Base-by-base conservation (phyloP, 92 coral and sea anemone genomes). In the Blastomussa wellsi region DNA sequence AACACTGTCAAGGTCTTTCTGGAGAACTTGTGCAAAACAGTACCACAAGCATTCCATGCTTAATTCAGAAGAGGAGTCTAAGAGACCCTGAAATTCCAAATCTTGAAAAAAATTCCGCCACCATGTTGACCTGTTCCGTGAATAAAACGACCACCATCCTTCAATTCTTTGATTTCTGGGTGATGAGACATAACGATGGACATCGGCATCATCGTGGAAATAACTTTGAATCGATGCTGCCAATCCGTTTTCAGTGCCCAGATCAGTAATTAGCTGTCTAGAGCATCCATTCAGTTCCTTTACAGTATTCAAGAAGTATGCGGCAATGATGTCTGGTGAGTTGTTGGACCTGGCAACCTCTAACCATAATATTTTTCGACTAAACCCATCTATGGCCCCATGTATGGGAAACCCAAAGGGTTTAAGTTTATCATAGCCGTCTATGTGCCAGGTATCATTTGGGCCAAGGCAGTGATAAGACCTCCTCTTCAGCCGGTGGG, bases 71-170 rank as follows among this genome's bases (percentile, higher is more conserved):
- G 91, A 79, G 65, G 84, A 79, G 82, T 83, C 80, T 17, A 87
- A 26, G 37, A 67, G 17, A 66, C 88, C 91, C 71, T 82, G 79
- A n/a, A 78, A 48, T 80, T 89, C 91, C 78, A 92, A 80, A 84
- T 92, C 91, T 22, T 64, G 22, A 47, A 92, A 86, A 79, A 74
- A 84, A 70, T 86, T 86, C 31, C 80, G 78, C 92, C 92, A 89
- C 91, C 91, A 89, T 2, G 41, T 79, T 48, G 91, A 86, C 64
- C 88, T 29, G 76, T 89, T 92, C 72, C 60, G 52, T 16, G 90
- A 66, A 82, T 57, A 92, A 80, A 86, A 92, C 0, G 92, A 92
- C 94, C 92, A 86, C 94, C 94, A 88, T 51, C 92, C 90, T 76
- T 88, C 87, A 48, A 88, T 88, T 29, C 87, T 77, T 64, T 88